phyloP scores from a whole-genome alignment of 2,113 vertebrate genomes.

The Lamprologus speciosus region DNA sequence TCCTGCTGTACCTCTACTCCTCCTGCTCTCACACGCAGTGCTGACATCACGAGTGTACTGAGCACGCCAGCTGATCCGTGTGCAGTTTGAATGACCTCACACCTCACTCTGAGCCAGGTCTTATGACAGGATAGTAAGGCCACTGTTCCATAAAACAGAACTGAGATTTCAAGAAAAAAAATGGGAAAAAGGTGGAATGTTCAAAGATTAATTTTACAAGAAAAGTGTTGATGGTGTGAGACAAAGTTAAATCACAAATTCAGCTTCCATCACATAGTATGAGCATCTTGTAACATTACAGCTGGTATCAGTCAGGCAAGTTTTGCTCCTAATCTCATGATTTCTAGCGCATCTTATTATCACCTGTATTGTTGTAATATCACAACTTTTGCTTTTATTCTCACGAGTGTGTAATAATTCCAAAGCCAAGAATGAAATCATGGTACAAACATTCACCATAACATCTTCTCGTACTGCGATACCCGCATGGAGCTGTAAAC shows the following conservation, averaged over 20 bases:
- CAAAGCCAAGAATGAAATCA: background rate
- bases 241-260: background rate
- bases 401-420: background rate
- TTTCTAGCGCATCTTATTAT: background rate
- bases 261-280: background rate
- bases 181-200: background rate
- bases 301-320: background rate
- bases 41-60: slow-evolving; percentile 46
- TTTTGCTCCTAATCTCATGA: background rate
- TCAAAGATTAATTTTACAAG: background rate
- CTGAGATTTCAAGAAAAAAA: background rate
- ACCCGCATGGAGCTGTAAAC: background rate
- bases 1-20: slow-evolving; percentile 90
- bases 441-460: background rate
- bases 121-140: background rate
- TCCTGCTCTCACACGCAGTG: slow-evolving; percentile 91
- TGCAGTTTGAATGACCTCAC: background rate
- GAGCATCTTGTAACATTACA: background rate
- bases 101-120: slow-evolving; percentile 39
- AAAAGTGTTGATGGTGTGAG: background rate
- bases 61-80: background rate
- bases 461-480: background rate
- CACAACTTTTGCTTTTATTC: background rate
- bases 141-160: background rate
- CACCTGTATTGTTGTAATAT: background rate